A percentile compares a stretch with the other conserved stretches of the same genome.
Conservation (phyloP, 2,888 invertebrate genomes). For the Dendrolimus pini region DNA sequence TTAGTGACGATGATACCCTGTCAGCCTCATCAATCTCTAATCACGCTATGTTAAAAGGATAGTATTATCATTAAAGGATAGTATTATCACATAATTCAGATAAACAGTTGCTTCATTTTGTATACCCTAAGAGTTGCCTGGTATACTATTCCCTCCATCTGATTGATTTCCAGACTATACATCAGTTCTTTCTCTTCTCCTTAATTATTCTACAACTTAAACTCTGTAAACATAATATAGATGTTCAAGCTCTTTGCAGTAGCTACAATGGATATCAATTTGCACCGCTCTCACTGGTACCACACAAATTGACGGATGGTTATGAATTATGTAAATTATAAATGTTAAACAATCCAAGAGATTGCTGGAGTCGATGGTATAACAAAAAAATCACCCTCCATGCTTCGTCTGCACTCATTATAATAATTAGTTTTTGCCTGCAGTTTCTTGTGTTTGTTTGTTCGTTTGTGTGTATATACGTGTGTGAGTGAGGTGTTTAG, state of each 20-base stretch:
- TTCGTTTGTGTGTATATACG: constrained; percentile 9
- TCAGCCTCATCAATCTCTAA: too few species aligned
- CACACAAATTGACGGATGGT: constrained; percentile 35
- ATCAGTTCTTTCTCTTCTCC: too few species aligned
- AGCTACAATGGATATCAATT: neutral
- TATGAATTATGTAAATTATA: constrained; percentile 72
- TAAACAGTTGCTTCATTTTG: too few species aligned
- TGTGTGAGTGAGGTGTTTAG: constrained; percentile 10
- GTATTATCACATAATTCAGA: too few species aligned
- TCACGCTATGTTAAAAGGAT: too few species aligned
- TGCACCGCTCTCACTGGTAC: constrained; percentile 28
- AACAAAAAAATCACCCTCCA: constrained; percentile 51
- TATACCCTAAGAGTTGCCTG: too few species aligned
- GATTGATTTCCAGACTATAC: too few species aligned
- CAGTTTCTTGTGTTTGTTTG: constrained; percentile 24
- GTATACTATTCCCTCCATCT: too few species aligned
- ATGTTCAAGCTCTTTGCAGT: neutral
- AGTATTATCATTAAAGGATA: too few species aligned
- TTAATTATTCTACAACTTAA: too few species aligned
- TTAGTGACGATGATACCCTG: too few species aligned
- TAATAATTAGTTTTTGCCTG: constrained; percentile 55
- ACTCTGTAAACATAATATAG: too few species aligned
- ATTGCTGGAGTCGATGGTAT: constrained; percentile 52
- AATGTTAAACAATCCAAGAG: constrained; percentile 64
- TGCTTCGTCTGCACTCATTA: constrained; percentile 56